Conservation (phyloP, 1,140 invertebrate species). For the Goniozus legneri region DNA sequence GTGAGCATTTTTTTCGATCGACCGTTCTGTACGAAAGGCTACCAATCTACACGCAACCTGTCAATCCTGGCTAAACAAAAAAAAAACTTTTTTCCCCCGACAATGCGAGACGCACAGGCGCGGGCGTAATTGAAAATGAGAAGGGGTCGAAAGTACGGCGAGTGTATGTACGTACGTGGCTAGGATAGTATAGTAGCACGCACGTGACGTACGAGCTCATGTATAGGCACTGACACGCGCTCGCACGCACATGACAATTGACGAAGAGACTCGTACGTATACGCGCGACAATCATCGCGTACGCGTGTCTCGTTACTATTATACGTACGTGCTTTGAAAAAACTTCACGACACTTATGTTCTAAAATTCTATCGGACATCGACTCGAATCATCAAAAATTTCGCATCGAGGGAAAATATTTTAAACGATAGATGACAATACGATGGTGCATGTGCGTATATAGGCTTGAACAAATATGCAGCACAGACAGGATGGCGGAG, state of each 20-base stretch:
- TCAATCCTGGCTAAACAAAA: conserved; percentile 35
- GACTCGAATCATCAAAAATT: no score
- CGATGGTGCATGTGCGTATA: no score
- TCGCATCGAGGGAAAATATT: no score
- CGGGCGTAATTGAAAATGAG: conserved; percentile 37
- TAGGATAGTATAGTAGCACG: background rate
- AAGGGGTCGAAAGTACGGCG: conserved; percentile 15
- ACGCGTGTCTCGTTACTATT: no score
- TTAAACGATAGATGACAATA: no score
- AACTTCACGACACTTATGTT: no score
- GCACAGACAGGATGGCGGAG: background rate
- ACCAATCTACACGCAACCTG: conserved; percentile 37
- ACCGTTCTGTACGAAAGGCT: no score
- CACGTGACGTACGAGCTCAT: background rate
- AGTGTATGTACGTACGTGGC: no score
- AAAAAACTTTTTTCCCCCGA: conserved; percentile 26
- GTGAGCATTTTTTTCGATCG: no score
- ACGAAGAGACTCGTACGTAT: background rate
- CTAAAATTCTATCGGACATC: no score
- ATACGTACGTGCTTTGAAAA: no score
- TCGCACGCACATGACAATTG: background rate
- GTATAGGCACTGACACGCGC: background rate
- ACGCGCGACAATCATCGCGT: background rate
- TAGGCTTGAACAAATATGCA: no score
- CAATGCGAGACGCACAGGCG: conserved; percentile 31